phyloP scores from a whole-genome alignment of 2,113 vertebrate genomes.

The Suricata suricatta region DNA sequence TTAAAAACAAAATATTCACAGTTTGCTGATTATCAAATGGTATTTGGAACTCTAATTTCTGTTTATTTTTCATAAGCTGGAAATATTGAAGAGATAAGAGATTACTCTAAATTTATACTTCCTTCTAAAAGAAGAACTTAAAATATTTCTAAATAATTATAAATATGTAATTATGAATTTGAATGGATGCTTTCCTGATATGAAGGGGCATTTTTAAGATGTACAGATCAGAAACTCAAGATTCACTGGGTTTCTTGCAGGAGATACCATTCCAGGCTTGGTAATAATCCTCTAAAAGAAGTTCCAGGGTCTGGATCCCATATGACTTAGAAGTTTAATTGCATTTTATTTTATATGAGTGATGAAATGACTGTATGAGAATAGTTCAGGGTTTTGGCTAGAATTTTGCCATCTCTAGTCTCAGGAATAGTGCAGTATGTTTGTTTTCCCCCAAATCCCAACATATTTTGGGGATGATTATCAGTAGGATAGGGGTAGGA shows the following conservation, averaged over 20 bases:
- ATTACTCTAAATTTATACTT: neutral
- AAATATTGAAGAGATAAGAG: neutral
- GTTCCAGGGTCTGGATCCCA: neutral
- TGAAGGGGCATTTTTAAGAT: neutral
- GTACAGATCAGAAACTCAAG: neutral
- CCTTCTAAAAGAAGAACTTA: slow-evolving; percentile 23
- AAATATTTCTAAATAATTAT: slow-evolving; percentile 32
- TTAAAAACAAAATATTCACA: neutral
- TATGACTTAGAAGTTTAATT: neutral
- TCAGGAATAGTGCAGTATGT: neutral
- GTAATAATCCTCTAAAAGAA: neutral
- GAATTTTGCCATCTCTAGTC: neutral
- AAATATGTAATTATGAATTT: neutral
- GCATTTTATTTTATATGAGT: neutral
- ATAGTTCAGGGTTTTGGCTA: neutral
- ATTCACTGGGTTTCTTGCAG: neutral
- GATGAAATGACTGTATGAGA: neutral
- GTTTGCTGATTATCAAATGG: slow-evolving; percentile 23
- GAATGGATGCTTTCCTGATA: neutral
- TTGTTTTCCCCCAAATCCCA: neutral
- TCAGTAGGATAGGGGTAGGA: neutral
- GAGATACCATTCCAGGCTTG: neutral
- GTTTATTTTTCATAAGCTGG: slow-evolving; percentile 30
- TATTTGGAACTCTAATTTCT: slow-evolving; percentile 33
- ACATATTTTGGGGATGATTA: neutral